A percentile compares a stretch with the other conserved stretches of the same genome.
phyloP scores from a whole-genome alignment of 2,113 vertebrate genomes.

The Engraulis encrasicolus region DNA sequence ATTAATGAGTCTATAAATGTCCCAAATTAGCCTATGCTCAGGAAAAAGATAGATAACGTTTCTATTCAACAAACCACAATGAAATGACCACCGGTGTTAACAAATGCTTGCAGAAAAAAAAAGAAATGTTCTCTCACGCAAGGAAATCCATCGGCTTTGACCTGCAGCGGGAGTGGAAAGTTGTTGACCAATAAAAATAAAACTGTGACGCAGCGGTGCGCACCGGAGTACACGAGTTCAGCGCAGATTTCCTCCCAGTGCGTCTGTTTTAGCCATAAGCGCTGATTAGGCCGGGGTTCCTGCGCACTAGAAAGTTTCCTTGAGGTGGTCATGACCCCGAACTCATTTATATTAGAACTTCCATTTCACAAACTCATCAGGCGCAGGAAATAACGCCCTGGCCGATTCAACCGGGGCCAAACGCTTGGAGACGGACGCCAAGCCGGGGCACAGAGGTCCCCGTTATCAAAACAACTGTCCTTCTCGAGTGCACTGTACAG shows the following conservation, averaged over 20 bases:
- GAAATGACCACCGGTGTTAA: not conserved
- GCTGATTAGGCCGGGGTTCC: conserved; percentile 64
- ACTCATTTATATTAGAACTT: conserved; percentile 62
- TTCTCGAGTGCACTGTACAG: conserved; percentile 31
- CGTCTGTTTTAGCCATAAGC: conserved; percentile 69
- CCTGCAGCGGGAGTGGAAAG: conserved; percentile 24
- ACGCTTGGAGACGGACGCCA: conserved; percentile 49
- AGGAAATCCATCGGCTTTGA: conserved; percentile 14
- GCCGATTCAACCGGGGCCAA: conserved; percentile 61
- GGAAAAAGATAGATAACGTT: too few relatives aligned
- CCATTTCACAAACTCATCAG: conserved; percentile 68
- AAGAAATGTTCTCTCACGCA: not conserved
- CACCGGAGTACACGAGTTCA: conserved; percentile 29
- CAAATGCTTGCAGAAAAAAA: not conserved
- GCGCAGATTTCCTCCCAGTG: conserved; percentile 49
- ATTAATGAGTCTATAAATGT: too few relatives aligned
- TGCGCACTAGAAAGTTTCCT: conserved; percentile 55
- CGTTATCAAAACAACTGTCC: conserved; percentile 60
- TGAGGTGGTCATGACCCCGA: conserved; percentile 61
- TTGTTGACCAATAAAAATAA: conserved; percentile 33
- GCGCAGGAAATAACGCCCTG: conserved; percentile 74
- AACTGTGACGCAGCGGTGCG: not conserved
- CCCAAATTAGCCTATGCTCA: too few relatives aligned
- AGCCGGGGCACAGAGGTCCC: conserved; percentile 46
- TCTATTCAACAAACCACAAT: too few relatives aligned